Conservation (phyloP, 2,797 vertebrate genomes). For the Pseudochirops corinnae region DNA sequence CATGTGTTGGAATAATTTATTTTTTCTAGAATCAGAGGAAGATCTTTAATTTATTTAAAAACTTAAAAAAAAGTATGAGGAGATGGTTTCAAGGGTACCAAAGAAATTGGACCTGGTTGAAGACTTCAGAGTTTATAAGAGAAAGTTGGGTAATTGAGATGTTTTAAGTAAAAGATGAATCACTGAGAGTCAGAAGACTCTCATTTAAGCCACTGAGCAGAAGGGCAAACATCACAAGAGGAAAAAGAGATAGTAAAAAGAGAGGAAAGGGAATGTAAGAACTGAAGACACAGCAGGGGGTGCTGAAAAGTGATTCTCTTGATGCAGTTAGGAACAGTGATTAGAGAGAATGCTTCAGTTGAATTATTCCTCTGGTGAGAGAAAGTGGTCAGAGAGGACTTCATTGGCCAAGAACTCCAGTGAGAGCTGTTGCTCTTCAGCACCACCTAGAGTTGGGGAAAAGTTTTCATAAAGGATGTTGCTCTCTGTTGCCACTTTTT, state of each 20-base stretch:
- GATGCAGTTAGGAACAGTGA: not conserved
- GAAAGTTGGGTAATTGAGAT: not conserved
- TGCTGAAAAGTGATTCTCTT: not conserved
- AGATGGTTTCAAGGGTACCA: no score
- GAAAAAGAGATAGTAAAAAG: not conserved
- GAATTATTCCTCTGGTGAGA: not conserved
- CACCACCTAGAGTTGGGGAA: not conserved
- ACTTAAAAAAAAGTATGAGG: not conserved
- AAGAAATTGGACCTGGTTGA: not conserved
- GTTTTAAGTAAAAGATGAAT: not conserved
- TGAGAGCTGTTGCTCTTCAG: not conserved
- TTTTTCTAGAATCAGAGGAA: not conserved
- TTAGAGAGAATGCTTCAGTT: no score
- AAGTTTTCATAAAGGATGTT: not conserved
- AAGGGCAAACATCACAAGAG: not conserved
- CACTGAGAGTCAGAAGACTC: not conserved
- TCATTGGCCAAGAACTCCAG: not conserved
- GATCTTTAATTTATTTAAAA: not conserved
- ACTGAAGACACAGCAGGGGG: not conserved
- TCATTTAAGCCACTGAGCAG: not conserved
- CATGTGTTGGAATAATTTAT: not conserved
- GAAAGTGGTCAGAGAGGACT: not conserved
- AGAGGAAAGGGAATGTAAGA: not conserved
- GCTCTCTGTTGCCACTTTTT: not conserved
- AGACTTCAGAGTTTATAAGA: not conserved